Evolutionary conservation across 2,888 invertebrate species (phyloP).

Genomic region (Cremastinae sp.): DNA sequence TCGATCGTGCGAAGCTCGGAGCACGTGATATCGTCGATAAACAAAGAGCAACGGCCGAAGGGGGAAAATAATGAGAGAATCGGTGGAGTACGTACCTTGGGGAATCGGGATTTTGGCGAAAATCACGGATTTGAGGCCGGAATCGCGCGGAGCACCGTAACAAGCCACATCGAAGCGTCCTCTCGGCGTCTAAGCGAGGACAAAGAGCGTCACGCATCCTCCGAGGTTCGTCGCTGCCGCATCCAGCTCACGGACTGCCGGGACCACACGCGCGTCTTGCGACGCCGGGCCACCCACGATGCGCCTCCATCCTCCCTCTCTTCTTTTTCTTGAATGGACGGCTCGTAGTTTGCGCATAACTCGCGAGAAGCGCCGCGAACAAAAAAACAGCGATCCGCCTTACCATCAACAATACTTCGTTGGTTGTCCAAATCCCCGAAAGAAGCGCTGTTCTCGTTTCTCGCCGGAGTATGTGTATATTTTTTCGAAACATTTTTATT

Average conservation of each 20-base stretch:
- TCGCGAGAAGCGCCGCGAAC: slow-evolving; percentile 55
- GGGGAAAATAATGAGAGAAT: background rate
- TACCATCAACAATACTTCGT: too few species aligned
- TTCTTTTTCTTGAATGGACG: slow-evolving; percentile 51
- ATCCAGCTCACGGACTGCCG: slow-evolving; percentile 69
- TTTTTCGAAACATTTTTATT: too few species aligned
- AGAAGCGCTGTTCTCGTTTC: too few species aligned
- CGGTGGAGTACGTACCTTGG: slow-evolving; percentile 41
- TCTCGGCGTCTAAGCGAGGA: slow-evolving; percentile 63
- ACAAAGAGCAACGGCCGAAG: slow-evolving; percentile 52
- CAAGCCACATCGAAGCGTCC: slow-evolving; percentile 64
- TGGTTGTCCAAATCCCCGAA: too few species aligned
- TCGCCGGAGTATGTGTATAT: too few species aligned
- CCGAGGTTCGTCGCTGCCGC: slow-evolving; percentile 65
- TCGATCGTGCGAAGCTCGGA: slow-evolving; percentile 12
- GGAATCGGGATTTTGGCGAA: slow-evolving; percentile 30
- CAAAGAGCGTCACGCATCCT: slow-evolving; percentile 71
- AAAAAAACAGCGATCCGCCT: too few species aligned
- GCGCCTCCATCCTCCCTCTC: slow-evolving; percentile 58
- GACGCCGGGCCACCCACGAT: slow-evolving; percentile 74
- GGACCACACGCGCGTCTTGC: slow-evolving; percentile 72
- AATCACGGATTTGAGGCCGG: slow-evolving; percentile 26
- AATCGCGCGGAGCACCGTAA: slow-evolving; percentile 34
- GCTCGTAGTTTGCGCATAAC: slow-evolving; percentile 51
- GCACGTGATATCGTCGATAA: slow-evolving; percentile 58